These are phyloP conservation scores for Arenaria interpres DNA, from an alignment of 2,113 vertebrate species.

Conservation along the genomic window DNA sequence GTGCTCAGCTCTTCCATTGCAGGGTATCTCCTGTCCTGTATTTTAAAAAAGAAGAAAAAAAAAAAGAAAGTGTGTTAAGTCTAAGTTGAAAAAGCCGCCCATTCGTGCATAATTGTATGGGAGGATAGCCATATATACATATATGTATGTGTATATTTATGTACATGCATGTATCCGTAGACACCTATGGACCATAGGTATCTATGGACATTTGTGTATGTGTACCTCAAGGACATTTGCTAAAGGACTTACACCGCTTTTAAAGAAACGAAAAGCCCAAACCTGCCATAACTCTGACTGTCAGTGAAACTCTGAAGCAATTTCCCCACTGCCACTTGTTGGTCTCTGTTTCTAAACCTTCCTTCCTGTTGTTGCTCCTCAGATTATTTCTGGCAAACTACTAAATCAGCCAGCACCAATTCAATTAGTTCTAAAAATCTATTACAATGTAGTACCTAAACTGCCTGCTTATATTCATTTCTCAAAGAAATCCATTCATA, in stretches of 20 bases:
- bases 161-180: background rate
- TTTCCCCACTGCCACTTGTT: background rate
- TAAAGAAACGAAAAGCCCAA: background rate
- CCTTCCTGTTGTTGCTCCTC: background rate
- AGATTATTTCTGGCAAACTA: background rate
- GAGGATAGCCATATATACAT: background rate
- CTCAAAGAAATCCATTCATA: conserved; percentile 51
- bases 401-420: conserved; percentile 41
- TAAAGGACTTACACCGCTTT: background rate
- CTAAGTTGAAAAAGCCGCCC: background rate
- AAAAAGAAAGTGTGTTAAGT: background rate
- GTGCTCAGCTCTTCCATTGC: background rate
- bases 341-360: background rate
- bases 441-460: conserved; percentile 32
- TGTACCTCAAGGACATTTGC: background rate
- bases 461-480: conserved; percentile 42
- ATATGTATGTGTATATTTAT: background rate
- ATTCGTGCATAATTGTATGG: background rate
- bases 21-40: background rate
- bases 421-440: conserved; percentile 54
- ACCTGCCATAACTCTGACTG: background rate
- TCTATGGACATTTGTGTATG: background rate
- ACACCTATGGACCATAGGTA: background rate
- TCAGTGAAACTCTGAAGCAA: background rate
- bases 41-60: background rate